These are phyloP conservation scores for Coenonympha glycerion DNA, from an alignment of 2,888 invertebrate species.

Conservation along the genomic window DNA sequence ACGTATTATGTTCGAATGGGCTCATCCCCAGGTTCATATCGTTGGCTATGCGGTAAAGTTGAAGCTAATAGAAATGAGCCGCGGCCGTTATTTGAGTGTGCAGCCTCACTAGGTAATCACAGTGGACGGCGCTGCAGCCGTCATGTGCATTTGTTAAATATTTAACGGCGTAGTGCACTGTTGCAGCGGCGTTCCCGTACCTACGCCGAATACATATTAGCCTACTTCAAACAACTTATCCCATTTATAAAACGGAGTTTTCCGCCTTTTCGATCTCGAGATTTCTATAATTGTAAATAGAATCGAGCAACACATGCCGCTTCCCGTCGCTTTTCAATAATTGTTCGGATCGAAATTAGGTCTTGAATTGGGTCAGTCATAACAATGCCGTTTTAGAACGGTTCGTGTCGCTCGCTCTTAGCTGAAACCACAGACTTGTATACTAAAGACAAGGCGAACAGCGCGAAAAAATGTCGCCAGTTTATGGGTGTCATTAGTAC, in stretches of 20 bases:
- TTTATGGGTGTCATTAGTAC: too few species aligned
- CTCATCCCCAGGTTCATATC: too few species aligned
- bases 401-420: background rate
- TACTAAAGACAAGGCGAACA: too few species aligned
- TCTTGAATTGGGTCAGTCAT: conserved; percentile 21
- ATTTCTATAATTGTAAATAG: conserved; percentile 23
- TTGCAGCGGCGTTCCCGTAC: conserved; percentile 25
- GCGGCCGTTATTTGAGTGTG: conserved; percentile 20
- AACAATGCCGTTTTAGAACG: conserved; percentile 17
- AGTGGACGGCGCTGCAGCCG: conserved; percentile 39
- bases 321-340: conserved; percentile 23
- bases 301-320: conserved; percentile 25
- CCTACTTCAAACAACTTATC: conserved; percentile 18
- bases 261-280: conserved; percentile 22
- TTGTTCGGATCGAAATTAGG: conserved; percentile 22
- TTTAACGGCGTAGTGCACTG: conserved; percentile 51
- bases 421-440: conserved; percentile 1
- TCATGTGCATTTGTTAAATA: conserved; percentile 55
- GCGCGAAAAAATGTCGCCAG: too few species aligned
- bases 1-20: too few species aligned
- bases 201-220: conserved; percentile 32
- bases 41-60: conserved; percentile 14
- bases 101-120: conserved; percentile 39
- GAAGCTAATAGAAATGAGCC: conserved; percentile 22
- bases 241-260: conserved; percentile 25